Conservation (phyloP, 2,888 invertebrate genomes). For the Parochlus steinenii region DNA sequence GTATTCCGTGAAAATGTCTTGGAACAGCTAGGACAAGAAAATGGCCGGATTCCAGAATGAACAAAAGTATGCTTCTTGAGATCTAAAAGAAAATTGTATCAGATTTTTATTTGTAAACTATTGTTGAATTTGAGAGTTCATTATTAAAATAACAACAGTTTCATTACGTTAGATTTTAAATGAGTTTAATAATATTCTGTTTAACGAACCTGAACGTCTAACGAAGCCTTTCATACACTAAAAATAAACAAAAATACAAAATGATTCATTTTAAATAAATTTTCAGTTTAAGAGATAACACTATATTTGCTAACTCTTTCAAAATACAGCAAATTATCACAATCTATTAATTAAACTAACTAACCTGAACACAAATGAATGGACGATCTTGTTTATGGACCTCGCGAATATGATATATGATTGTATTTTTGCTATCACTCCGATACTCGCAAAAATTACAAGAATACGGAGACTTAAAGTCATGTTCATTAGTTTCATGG, state of each 20-base stretch:
- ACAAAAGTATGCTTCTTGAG: slow-evolving; percentile 9
- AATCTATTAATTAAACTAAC: too few relatives aligned
- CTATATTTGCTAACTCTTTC: too few relatives aligned
- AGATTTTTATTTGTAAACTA: too few relatives aligned
- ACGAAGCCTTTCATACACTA: slow-evolving; percentile 6
- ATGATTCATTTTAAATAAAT: too few relatives aligned
- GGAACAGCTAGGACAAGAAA: slow-evolving; percentile 2
- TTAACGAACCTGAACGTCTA: slow-evolving; percentile 6
- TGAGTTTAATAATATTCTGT: too few relatives aligned
- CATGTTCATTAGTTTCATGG: slow-evolving; percentile 5
- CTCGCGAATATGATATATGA: slow-evolving; percentile 5
- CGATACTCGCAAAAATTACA: slow-evolving; percentile 3
- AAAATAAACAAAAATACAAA: too few relatives aligned
- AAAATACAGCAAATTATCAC: too few relatives aligned
- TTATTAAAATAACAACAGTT: too few relatives aligned
- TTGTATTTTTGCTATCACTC: not conserved
- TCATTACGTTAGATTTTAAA: too few relatives aligned
- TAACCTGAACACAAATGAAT: slow-evolving; percentile 4
- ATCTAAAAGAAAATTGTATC: too few relatives aligned
- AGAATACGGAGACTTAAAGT: slow-evolving; percentile 2
- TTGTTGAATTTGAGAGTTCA: too few relatives aligned
- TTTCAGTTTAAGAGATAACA: too few relatives aligned
- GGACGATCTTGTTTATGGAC: slow-evolving; percentile 6
- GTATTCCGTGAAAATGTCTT: slow-evolving; percentile 7
- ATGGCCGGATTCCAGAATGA: slow-evolving; percentile 9